A percentile compares a stretch with the other conserved stretches of the same genome.
These are phyloP conservation scores for Knipowitschia caucasica DNA, from an alignment of 2,797 vertebrate species.

Conservation along the genomic window DNA sequence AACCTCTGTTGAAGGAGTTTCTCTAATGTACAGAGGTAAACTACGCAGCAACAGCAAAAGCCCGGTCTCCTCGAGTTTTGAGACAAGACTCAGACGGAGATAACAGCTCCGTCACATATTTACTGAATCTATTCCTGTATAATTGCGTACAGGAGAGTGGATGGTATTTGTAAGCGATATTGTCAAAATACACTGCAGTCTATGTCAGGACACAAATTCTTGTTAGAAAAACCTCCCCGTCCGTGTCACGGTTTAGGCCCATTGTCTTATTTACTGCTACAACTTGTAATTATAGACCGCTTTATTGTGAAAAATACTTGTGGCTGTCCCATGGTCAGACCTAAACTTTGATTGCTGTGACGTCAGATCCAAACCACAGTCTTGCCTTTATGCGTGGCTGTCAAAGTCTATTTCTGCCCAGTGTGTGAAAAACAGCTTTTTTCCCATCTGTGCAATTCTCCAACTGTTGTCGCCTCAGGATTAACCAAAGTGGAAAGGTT, in stretches of 20 bases:
- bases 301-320: constrained; percentile 52
- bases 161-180: too few species aligned
- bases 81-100: too few species aligned
- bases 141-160: too few species aligned
- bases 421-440: constrained; percentile 63
- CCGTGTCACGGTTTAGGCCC: constrained; percentile 28
- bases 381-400: constrained; percentile 62
- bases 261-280: constrained; percentile 50
- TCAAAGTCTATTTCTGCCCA: constrained; percentile 63
- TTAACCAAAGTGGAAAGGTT: constrained; percentile 23
- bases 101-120: too few species aligned
- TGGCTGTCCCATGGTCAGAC: constrained; percentile 56
- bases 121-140: too few species aligned
- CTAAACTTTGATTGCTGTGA: constrained; percentile 65
- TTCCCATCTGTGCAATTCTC: constrained; percentile 48
- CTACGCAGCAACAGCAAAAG: too few species aligned
- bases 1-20: too few species aligned
- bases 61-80: too few species aligned
- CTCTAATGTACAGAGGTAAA: neutral
- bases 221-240: constrained; percentile 23
- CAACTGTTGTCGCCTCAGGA: constrained; percentile 48
- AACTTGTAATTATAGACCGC: constrained; percentile 41
- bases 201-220: constrained; percentile 4
- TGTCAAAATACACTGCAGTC: neutral
- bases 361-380: constrained; percentile 65